phyloP scores from a whole-genome alignment of 2,797 vertebrate genomes.

The Adrianichthys oophorus region DNA sequence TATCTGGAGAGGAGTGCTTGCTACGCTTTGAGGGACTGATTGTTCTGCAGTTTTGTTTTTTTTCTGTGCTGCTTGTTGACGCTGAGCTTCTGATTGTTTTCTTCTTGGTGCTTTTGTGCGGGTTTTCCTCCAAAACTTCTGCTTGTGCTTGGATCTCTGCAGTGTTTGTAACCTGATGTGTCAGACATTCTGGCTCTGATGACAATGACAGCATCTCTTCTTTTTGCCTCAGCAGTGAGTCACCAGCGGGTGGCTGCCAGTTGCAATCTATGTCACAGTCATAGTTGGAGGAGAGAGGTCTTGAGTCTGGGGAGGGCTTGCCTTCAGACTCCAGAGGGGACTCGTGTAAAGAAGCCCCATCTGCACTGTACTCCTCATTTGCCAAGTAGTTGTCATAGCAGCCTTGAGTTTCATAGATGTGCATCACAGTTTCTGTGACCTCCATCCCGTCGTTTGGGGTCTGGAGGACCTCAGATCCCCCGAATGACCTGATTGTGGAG shows the following conservation, averaged over 20 bases:
- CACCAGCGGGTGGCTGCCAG: slow-evolving; percentile 54
- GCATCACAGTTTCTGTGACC: slow-evolving; percentile 73
- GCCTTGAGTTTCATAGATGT: slow-evolving; percentile 71
- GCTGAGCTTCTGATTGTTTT: slow-evolving; percentile 45
- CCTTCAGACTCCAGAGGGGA: slow-evolving; percentile 33
- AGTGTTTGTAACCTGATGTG: slow-evolving; percentile 37
- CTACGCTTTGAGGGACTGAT: slow-evolving; percentile 32
- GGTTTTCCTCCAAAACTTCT: slow-evolving; percentile 18
- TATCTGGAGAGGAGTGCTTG: slow-evolving; percentile 51
- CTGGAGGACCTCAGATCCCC: slow-evolving; percentile 71
- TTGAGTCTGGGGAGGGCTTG: slow-evolving; percentile 50
- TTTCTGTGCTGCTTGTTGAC: slow-evolving; percentile 48
- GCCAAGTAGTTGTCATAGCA: slow-evolving; percentile 67
- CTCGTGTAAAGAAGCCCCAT: slow-evolving; percentile 33
- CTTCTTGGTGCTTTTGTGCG: slow-evolving; percentile 29
- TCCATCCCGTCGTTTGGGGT: slow-evolving; percentile 68
- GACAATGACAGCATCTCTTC: slow-evolving; percentile 74
- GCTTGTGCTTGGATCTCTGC: slow-evolving; percentile 7
- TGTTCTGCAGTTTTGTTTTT: slow-evolving; percentile 43
- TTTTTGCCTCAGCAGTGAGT: slow-evolving; percentile 58
- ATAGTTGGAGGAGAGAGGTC: slow-evolving; percentile 56
- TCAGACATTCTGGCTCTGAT: slow-evolving; percentile 55
- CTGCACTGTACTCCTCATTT: slow-evolving; percentile 57
- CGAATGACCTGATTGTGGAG: slow-evolving; percentile 52
- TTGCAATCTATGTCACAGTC: slow-evolving; percentile 71